Percentiles rank a stretch among this genome's conserved stretches.
These are phyloP conservation scores for Pachycephus smyrnensis DNA, from an alignment of 2,888 invertebrate genomes.

Conservation along the genomic window DNA sequence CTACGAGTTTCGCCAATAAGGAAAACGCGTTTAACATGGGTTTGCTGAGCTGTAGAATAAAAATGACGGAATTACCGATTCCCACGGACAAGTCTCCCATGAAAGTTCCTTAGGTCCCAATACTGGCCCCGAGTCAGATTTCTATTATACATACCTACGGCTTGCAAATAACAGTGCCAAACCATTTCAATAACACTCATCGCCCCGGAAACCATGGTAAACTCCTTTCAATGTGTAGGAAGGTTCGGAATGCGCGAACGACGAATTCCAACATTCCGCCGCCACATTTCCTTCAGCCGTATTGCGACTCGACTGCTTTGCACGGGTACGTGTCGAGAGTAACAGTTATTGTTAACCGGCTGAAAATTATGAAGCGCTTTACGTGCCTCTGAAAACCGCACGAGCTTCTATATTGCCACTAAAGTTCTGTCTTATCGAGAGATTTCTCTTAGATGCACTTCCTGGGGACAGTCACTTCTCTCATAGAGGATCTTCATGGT, in stretches of 20 bases:
- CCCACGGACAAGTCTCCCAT: not conserved
- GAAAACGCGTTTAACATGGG: not conserved
- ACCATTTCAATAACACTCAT: not conserved
- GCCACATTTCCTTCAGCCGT: not conserved
- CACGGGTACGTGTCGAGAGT: not conserved
- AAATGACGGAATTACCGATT: not conserved
- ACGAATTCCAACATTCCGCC: not conserved
- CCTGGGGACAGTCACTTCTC: not conserved
- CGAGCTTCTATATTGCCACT: not conserved
- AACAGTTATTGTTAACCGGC: not conserved
- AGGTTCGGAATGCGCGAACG: not conserved
- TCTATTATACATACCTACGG: not conserved
- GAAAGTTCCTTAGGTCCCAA: not conserved
- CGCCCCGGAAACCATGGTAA: not conserved
- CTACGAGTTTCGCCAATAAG: not conserved
- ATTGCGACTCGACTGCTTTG: not conserved
- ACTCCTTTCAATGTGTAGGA: not conserved
- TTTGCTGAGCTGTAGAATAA: not conserved
- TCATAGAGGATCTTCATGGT: not conserved
- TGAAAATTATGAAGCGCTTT: not conserved
- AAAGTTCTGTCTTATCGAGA: not conserved
- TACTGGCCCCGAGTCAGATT: not conserved
- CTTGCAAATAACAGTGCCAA: not conserved
- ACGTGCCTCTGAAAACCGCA: not conserved
- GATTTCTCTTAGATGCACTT: not conserved